Evolutionary conservation across 2,888 invertebrate genomes (phyloP), one percentile per base, ranked within the genome.

Genomic region (Entomobrya proxima): DNA sequence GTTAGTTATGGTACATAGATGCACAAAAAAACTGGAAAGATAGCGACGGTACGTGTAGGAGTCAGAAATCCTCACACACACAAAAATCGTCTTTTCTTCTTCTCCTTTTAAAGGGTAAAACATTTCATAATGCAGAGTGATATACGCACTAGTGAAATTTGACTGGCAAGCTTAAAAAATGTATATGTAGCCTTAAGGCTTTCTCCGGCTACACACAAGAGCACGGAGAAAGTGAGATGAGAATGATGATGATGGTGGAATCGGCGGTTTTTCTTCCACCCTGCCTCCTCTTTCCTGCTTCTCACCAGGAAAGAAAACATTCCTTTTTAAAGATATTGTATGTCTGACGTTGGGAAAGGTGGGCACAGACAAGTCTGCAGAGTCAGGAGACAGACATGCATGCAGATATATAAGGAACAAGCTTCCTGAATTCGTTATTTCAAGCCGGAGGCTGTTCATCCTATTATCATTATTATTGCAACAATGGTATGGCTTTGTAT

Each of bases 391-490:
- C 37, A 15, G n/a, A 72, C 40, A 40, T 40, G 72, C 37, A 15
- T 30, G 44, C 7, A 72, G 37, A 44, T 24, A 37, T 75, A 30
- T 61, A 81, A 74, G 30, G 67, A 78, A 84, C 55, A 77, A 77
- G 77, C 61, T 85, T 85, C 72, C 85, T 80, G 80, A 80, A 85
- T 85, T 85, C 85, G 80, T 85, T 85, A 85, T 85, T 85, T 44
- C 52, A 35, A 40, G 67, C 85, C 75, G 64, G 67, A 75, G 52
- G 74, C 74, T 11, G 32, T 37, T 74, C 52, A 52, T 35, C 52
- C 52, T 50, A 52, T 50, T 74, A 74, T 52, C 32, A 35, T 74
- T 74, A 74, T 74, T 52, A 76, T 40, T 75, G 18, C 47, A 72
- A 58, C 58, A 58, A 15, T 11, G 0, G n/a, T n/a, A n/a, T 58